Percentiles rank a stretch among this genome's conserved stretches.
phyloP scores from a whole-genome alignment of 1,140 invertebrate species.

The Wiebesia pumilae region DNA sequence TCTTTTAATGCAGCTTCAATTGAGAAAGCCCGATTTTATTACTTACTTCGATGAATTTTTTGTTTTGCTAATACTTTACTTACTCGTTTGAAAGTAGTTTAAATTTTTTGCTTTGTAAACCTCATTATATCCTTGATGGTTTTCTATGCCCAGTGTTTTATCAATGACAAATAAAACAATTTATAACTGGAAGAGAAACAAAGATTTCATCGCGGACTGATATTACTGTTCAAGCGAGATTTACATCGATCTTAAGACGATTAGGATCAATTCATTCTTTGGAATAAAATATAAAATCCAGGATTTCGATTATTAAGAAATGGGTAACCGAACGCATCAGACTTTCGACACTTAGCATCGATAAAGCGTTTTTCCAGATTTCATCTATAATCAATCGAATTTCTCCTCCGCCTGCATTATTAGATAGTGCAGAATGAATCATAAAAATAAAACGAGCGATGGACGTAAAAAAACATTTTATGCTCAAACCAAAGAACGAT shows the following conservation, averaged over 20 bases:
- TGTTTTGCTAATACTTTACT: no score
- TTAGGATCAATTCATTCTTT: neutral
- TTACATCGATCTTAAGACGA: neutral
- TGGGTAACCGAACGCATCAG: neutral
- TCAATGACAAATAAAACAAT: neutral
- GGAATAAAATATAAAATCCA: neutral
- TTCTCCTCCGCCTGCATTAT: neutral
- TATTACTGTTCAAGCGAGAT: neutral
- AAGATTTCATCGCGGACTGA: neutral
- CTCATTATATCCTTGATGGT: neutral
- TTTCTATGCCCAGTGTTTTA: neutral
- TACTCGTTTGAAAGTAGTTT: neutral
- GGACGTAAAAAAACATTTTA: neutral
- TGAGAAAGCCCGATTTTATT: neutral
- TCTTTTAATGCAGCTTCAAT: neutral
- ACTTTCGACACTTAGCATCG: neutral
- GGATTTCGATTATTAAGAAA: neutral
- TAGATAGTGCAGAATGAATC: neutral
- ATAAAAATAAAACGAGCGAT: neutral
- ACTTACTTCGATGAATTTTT: neutral
- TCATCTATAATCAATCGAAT: neutral
- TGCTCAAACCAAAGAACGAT: neutral
- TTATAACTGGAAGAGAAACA: neutral
- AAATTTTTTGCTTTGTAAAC: neutral
- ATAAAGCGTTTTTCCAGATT: neutral